These are phyloP conservation scores for Morelia viridis DNA, from an alignment of 2,797 vertebrate species.

Conservation along the genomic window DNA sequence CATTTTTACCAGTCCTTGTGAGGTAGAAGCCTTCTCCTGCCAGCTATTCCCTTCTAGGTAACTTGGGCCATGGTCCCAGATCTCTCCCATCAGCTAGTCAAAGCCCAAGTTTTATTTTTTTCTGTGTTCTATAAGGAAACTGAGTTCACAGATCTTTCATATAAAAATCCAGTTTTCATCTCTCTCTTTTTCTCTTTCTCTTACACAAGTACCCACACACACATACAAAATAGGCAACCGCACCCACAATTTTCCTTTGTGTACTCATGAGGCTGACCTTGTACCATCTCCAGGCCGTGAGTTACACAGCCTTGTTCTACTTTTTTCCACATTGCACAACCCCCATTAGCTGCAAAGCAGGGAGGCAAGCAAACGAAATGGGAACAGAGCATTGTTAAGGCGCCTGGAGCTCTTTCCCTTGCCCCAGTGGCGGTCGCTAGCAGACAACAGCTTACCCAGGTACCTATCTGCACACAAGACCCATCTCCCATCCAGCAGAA, in stretches of 20 bases:
- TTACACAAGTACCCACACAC: neutral
- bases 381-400: neutral
- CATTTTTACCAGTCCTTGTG: no score
- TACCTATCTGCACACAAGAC: neutral
- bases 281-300: neutral
- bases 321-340: neutral
- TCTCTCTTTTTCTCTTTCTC: neutral
- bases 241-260: neutral
- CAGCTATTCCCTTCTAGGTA: no score
- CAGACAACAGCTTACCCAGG: neutral
- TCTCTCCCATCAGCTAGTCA: no score
- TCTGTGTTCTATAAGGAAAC: neutral
- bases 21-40: no score
- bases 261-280: neutral
- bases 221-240: neutral
- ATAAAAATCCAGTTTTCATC: neutral
- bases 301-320: neutral
- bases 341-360: neutral
- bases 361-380: neutral
- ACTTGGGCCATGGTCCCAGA: no score
- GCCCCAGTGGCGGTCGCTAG: neutral
- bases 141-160: neutral
- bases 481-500: neutral
- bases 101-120: no score
- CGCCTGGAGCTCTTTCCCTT: neutral